Conservation (phyloP, 2,113 vertebrate species). For the Psilopogon haemacephalus region DNA sequence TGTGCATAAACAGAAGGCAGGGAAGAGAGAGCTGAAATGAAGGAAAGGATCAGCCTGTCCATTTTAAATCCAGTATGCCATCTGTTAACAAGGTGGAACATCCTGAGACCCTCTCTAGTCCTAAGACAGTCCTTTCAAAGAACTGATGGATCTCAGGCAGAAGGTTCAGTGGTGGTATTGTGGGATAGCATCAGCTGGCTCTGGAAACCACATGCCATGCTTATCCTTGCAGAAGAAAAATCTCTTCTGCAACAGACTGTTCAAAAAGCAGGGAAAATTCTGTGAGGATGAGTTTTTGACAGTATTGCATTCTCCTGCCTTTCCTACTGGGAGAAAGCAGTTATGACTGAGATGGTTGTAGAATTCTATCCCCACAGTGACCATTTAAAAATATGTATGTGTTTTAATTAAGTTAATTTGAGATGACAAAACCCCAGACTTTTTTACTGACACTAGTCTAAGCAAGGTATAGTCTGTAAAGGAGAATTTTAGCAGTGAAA, state of each 20-base stretch:
- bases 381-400: background rate
- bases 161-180: background rate
- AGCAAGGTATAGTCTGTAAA: background rate
- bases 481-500: background rate
- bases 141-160: background rate
- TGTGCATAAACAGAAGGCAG: background rate
- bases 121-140: background rate
- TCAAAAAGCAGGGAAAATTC: background rate
- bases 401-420: background rate
- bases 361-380: background rate
- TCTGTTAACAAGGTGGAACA: conserved; percentile 8
- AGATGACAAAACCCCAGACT: background rate
- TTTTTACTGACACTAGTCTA: background rate
- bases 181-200: background rate
- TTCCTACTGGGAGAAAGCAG: background rate
- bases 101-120: background rate
- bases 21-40: background rate
- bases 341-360: background rate
- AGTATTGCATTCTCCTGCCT: background rate
- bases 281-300: background rate
- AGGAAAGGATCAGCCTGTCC: background rate
- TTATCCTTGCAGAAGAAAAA: background rate
- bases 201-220: rapidly evolving
- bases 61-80: background rate
- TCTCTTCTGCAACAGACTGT: background rate